Evolutionary conservation across 30 jellyfish, hydroid and myxozoan genomes (phyloP).

Genomic region (Turritopsis rubra): DNA sequence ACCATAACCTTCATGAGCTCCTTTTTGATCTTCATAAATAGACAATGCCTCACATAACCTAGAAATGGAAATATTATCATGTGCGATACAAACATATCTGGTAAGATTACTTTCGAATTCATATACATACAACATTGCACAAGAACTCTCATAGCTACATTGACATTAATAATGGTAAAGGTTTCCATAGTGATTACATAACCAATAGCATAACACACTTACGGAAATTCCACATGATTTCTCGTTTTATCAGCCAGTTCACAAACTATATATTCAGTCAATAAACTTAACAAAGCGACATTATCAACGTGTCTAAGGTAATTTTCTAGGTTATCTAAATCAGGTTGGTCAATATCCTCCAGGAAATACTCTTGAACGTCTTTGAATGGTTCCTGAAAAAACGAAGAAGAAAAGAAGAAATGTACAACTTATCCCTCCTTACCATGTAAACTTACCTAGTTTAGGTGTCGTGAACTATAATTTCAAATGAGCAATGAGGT

Average conservation of each 20-base stretch:
- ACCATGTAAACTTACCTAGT: no score
- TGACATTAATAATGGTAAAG: no score
- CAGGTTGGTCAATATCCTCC: background rate
- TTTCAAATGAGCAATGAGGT: no score
- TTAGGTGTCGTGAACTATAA: no score
- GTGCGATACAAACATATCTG: background rate
- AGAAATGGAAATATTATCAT: background rate
- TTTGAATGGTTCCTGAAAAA: conserved; percentile 6
- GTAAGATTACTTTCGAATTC: no score
- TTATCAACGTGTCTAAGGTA: background rate
- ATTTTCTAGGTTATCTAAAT: background rate
- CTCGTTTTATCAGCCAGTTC: background rate
- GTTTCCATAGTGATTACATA: no score
- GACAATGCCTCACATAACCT: background rate
- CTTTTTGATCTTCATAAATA: conserved; percentile 7
- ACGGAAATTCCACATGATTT: conserved; percentile 8
- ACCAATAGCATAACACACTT: background rate
- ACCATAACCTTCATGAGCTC: background rate
- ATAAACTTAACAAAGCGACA: background rate
- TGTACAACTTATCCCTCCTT: no score
- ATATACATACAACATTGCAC: no score
- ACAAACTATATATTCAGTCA: background rate
- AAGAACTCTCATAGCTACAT: no score
- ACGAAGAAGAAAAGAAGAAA: no score
- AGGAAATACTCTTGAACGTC: background rate